phyloP scores from a whole-genome alignment of 2,113 vertebrate genomes.

The Toxostoma redivivum region DNA sequence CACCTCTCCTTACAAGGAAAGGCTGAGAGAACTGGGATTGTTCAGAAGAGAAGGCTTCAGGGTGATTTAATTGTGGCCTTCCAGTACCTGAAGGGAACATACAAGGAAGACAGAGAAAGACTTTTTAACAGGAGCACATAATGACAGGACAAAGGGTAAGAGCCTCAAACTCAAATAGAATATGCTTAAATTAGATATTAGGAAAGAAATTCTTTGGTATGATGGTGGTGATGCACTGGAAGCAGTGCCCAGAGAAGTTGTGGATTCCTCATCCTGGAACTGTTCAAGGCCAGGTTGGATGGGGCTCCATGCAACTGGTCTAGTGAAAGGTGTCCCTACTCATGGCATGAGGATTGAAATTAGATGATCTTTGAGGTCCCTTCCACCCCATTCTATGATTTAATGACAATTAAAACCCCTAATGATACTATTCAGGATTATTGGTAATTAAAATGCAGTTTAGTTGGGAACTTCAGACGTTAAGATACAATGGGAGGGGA shows the following conservation, averaged over 20 bases:
- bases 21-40: not conserved
- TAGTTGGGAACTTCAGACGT: not conserved
- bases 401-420: not conserved
- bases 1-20: not conserved
- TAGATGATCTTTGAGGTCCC: not conserved
- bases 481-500: not conserved
- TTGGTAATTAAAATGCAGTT: not conserved
- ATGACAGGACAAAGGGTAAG: not conserved
- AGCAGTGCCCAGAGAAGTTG: fast-evolving
- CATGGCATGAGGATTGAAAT: not conserved
- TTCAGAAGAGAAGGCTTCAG: not conserved
- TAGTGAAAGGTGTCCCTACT: not conserved
- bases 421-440: not conserved
- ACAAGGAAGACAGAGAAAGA: not conserved
- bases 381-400: not conserved
- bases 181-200: not conserved
- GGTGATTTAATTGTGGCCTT: not conserved
- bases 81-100: not conserved
- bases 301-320: not conserved
- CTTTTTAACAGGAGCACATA: not conserved
- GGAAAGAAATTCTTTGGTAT: not conserved
- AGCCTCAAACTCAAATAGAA: not conserved
- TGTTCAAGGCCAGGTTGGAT: not conserved
- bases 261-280: not conserved
- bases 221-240: not conserved